Percentiles rank a stretch among this genome's conserved stretches.
Conservation (phyloP, 2,797 vertebrate species). For the Pseudotriccus pelzelni region DNA sequence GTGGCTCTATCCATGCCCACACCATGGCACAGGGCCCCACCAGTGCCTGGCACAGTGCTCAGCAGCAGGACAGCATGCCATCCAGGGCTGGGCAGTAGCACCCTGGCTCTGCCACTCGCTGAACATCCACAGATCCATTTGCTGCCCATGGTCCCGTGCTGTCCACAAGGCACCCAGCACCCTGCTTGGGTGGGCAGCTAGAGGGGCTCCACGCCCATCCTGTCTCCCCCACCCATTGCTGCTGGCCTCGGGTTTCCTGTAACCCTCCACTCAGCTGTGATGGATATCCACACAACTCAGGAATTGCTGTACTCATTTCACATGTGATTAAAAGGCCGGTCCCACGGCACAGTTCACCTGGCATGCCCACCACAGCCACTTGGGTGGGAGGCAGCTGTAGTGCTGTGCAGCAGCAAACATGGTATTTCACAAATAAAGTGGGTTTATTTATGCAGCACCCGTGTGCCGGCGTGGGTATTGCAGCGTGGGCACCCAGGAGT, state of each 20-base stretch:
- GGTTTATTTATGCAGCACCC: not conserved
- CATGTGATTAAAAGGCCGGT: not conserved
- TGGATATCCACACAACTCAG: not conserved
- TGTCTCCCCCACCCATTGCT: not conserved
- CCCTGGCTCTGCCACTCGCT: fast-evolving
- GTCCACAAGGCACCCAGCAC: not conserved
- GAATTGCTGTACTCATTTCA: not conserved
- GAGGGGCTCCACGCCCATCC: not conserved
- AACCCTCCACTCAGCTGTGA: not conserved
- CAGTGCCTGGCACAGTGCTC: not conserved
- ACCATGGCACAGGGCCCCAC: not conserved
- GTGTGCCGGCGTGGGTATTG: not conserved
- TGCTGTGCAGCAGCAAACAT: not conserved
- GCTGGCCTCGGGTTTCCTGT: not conserved
- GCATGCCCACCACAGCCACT: not conserved
- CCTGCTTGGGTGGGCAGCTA: not conserved
- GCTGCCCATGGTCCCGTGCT: not conserved
- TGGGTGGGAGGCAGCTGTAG: not conserved
- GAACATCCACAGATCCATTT: not conserved
- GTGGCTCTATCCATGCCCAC: not conserved
- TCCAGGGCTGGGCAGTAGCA: not conserved
- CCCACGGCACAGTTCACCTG: not conserved
- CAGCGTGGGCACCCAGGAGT: not conserved
- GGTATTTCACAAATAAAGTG: not conserved
- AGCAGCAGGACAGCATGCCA: not conserved